Base-by-base conservation (phyloP, 2,113 vertebrate genomes). In the Boleophthalmus pectinirostris region DNA sequence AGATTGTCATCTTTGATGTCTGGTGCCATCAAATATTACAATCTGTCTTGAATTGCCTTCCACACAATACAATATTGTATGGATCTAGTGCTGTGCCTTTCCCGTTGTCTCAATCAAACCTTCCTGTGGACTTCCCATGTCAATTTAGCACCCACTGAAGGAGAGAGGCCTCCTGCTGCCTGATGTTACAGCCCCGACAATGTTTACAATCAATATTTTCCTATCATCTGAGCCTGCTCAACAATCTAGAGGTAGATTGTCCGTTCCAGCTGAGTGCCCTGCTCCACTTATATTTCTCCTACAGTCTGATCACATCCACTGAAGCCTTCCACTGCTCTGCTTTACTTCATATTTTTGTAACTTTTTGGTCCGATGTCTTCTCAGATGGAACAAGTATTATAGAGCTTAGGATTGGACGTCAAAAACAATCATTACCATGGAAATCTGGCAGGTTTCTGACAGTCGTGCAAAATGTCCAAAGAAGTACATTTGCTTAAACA, bases 131-230 rank as follows among this genome's bases (percentile, higher is more conserved):
- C 54, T 68, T 65, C 57, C 67, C 12, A 23, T 0, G 33, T 64
- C 73, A 24, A 45, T 61, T 56, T 64, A 67, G 61, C 69, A 66
- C 54, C 35, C 75, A 64, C 65, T 43, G 51, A 68, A 72, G n/a
- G 61, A 70, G 64, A 80, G 75, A 66, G 45, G 16, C 33, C 60
- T 10, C 12, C 72, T 2, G 45, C 51, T 46, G 49, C 76, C 72
- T 58, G 54, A 60, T 82, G 80, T 77, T 80, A 74, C 68, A 78
- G 66, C 70, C 78, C 68, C 61, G 73, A 77, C 74, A 49, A 45
- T 88, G 89, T 89, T 88, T 75, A 75, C 75, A 84, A 88, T 92
- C 90, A 82, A 88, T 91, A 89, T 73, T 82, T 86, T 78, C 73
- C 78, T 87, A 88, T 87, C 87, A 87, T 85, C 81, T 72, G 76